Conservation (phyloP, 1,140 invertebrate species). For the Nylanderia fulva region DNA sequence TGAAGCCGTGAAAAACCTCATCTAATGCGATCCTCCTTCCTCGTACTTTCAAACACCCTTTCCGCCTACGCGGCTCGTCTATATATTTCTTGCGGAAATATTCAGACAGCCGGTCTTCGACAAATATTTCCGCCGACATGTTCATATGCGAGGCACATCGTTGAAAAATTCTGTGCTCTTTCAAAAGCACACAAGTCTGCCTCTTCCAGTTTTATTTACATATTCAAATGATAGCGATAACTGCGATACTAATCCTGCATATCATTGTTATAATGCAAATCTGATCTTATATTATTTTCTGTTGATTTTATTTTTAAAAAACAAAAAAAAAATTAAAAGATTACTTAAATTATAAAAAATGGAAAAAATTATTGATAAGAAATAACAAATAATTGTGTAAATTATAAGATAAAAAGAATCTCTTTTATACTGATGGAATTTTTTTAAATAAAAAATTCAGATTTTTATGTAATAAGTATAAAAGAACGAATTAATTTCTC, state of each 20-base stretch:
- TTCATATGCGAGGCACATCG: slow-evolving; percentile 12
- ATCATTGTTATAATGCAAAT: neutral
- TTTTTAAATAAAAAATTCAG: neutral
- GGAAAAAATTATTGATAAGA: neutral
- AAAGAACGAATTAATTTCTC: neutral
- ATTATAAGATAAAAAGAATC: neutral
- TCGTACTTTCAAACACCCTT: slow-evolving; percentile 6
- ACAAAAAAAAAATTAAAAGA: neutral
- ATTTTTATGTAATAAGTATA: neutral
- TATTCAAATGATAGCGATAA: neutral
- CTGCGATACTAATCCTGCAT: neutral
- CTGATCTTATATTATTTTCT: neutral
- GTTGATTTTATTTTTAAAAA: neutral
- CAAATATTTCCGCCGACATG: slow-evolving; percentile 23
- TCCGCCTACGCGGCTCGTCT: neutral
- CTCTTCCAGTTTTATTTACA: neutral
- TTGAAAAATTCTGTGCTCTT: slow-evolving; percentile 16
- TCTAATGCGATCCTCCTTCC: slow-evolving; percentile 51
- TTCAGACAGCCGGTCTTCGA: slow-evolving; percentile 34
- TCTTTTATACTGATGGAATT: slow-evolving; percentile 7
- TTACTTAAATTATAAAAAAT: neutral
- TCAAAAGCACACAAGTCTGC: neutral
- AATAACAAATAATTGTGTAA: slow-evolving; percentile 2
- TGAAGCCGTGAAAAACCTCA: slow-evolving; percentile 44
- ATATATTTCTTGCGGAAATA: slow-evolving; percentile 38